phyloP scores from a whole-genome alignment of 1,140 invertebrate genomes.

The Lucilia cuprina region DNA sequence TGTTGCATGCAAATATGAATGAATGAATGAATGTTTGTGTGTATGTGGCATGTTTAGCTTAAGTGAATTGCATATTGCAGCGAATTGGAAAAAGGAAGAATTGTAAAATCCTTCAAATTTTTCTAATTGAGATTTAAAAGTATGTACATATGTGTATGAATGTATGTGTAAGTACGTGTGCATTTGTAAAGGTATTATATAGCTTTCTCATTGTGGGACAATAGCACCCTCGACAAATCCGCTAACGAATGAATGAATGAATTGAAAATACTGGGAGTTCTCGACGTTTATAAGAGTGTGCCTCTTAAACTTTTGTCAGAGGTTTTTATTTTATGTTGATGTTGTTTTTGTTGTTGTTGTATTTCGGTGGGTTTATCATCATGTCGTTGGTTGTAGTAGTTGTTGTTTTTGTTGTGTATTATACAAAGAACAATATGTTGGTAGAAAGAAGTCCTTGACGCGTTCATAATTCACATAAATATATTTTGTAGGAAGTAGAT shows the following conservation, averaged over 20 bases:
- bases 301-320: conserved; percentile 18
- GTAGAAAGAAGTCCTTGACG: conserved; percentile 28
- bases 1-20: too few relatives aligned
- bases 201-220: conserved; percentile 22
- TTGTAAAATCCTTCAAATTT: conserved; percentile 16
- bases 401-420: not conserved
- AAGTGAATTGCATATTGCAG: conserved; percentile 21
- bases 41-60: conserved; percentile 11
- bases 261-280: not conserved
- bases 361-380: not conserved
- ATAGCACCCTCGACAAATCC: conserved; percentile 30
- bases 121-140: conserved; percentile 28
- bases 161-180: not conserved
- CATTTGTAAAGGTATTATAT: not conserved
- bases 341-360: not conserved
- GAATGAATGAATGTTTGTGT: too few relatives aligned
- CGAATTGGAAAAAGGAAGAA: conserved; percentile 6
- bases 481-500: conserved; percentile 25
- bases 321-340: not conserved
- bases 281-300: conserved; percentile 28
- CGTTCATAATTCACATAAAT: conserved; percentile 34
- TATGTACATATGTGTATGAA: not conserved
- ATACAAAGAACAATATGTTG: conserved; percentile 12
- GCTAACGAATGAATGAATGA: conserved; percentile 25
- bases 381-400: not conserved